Conservation (phyloP, 1,140 invertebrate species). For the Anastrepha obliqua region DNA sequence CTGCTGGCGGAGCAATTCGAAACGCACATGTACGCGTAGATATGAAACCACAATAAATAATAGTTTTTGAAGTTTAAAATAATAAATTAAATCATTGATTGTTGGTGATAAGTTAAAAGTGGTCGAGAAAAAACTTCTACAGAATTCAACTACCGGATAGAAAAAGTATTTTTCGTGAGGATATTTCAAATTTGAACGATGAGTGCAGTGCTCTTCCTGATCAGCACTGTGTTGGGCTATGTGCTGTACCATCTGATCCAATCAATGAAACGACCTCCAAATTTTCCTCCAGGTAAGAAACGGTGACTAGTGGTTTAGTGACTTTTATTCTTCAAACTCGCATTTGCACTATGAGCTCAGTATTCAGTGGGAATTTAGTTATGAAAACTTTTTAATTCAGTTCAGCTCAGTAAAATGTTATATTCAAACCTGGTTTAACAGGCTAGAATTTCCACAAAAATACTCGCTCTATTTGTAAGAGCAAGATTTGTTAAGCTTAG, state of each 20-base stretch:
- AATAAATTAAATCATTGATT: conserved; percentile 7
- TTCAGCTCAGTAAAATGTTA: no score
- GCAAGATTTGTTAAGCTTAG: no score
- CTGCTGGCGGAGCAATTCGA: background rate
- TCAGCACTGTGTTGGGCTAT: conserved; percentile 62
- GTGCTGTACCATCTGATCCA: conserved; percentile 63
- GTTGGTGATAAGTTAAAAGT: background rate
- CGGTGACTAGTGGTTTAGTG: background rate
- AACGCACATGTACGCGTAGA: background rate
- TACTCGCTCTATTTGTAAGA: no score
- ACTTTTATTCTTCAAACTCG: no score
- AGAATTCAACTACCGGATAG: background rate
- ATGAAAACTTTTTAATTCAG: no score
- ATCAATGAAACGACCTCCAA: conserved; percentile 65
- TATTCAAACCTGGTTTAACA: no score
- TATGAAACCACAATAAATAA: background rate
- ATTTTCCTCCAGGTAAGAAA: conserved; percentile 70
- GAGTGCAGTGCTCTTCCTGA: conserved; percentile 57
- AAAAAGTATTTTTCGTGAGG: background rate
- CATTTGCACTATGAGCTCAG: no score
- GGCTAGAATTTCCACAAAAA: no score
- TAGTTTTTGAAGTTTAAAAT: background rate
- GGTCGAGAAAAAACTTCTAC: background rate
- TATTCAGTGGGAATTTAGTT: no score
- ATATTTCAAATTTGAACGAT: background rate